Conservation (phyloP, 2,797 vertebrate species). For the Hypotaenidia philippensis region DNA sequence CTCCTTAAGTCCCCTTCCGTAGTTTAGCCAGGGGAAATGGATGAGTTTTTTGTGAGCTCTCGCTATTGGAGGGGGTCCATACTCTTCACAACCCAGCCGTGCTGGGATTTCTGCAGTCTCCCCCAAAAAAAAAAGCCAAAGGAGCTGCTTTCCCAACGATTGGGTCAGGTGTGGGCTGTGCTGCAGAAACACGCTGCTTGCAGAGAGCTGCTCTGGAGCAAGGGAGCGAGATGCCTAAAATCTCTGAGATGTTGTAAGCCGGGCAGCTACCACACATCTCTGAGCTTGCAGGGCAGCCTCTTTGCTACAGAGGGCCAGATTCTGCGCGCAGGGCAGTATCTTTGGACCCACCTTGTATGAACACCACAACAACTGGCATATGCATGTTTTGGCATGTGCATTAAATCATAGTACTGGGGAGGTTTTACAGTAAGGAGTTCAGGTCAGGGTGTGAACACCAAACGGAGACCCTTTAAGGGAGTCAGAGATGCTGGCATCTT, state of each 20-base stretch:
- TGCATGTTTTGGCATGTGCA: neutral
- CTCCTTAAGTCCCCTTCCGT: neutral
- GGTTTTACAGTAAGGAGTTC: neutral
- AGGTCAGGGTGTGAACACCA: neutral
- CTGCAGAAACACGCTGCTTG: neutral
- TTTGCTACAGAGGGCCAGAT: neutral
- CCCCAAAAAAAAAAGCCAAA: neutral
- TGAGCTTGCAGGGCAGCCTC: neutral
- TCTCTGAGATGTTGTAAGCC: neutral
- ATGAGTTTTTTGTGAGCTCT: neutral
- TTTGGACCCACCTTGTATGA: neutral
- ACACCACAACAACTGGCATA: neutral
- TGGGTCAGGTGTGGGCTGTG: accelerated
- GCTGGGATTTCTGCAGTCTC: neutral
- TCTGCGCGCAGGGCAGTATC: neutral
- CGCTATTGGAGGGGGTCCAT: neutral
- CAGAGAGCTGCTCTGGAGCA: neutral
- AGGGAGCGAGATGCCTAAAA: neutral
- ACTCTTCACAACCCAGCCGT: neutral
- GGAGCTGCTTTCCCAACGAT: neutral
- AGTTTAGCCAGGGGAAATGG: neutral
- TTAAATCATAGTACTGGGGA: neutral
- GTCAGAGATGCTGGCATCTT: neutral
- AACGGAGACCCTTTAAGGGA: neutral
- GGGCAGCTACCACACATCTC: neutral